These are phyloP conservation scores for Potamarius usumacintae DNA, from an alignment of 2,113 vertebrate genomes.

Conservation along the genomic window DNA sequence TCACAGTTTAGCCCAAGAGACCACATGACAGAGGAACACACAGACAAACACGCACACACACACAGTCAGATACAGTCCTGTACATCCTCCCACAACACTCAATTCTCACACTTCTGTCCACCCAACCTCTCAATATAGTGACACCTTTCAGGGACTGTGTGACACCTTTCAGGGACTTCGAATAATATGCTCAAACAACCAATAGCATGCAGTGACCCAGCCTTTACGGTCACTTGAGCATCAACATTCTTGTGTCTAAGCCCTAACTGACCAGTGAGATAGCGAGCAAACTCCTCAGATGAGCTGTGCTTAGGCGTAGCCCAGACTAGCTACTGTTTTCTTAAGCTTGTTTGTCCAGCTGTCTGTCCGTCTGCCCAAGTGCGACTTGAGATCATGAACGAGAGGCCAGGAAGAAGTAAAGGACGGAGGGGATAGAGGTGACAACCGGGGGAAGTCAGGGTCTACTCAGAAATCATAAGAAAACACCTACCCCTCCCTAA, in stretches of 20 bases:
- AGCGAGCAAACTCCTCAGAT: slow-evolving; percentile 44
- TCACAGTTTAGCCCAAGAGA: slow-evolving; percentile 33
- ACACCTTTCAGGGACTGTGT: not conserved
- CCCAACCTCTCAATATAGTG: not conserved
- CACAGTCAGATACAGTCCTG: slow-evolving; percentile 1
- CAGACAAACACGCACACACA: not conserved
- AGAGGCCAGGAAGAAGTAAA: slow-evolving; percentile 5
- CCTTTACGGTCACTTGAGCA: slow-evolving; percentile 42
- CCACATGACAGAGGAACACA: slow-evolving; percentile 18
- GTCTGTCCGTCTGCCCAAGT: slow-evolving; percentile 64
- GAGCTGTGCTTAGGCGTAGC: slow-evolving; percentile 66
- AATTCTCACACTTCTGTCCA: not conserved
- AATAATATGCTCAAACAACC: not conserved
- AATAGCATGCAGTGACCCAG: slow-evolving; percentile 34
- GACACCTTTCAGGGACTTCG: not conserved
- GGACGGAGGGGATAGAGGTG: not conserved
- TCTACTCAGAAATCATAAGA: slow-evolving; percentile 45
- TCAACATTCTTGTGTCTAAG: slow-evolving; percentile 58
- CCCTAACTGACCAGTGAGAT: slow-evolving; percentile 57
- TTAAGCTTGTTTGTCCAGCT: slow-evolving; percentile 76
- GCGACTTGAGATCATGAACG: slow-evolving; percentile 55
- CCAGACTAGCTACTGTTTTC: slow-evolving; percentile 67
- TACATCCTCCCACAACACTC: slow-evolving; percentile 24
- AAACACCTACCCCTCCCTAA: slow-evolving; percentile 24
- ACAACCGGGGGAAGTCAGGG: too few species aligned